Percentiles rank a stretch among this genome's conserved stretches.
Conservation (phyloP, 2,888 invertebrate species). For the Leptopterna dolabrata region DNA sequence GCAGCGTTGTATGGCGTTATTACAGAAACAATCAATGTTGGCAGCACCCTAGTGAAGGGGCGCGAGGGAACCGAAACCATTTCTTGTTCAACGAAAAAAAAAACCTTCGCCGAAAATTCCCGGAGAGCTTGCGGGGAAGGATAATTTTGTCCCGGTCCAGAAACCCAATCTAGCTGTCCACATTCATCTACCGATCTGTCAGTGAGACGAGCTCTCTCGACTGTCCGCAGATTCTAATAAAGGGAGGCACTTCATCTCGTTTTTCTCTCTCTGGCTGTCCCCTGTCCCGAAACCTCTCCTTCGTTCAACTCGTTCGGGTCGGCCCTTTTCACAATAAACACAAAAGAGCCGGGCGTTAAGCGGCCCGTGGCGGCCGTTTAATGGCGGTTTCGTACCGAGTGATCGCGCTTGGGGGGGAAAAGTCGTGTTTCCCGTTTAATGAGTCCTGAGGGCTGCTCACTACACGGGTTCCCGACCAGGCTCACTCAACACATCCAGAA, state of each 20-base stretch:
- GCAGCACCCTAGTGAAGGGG: neutral
- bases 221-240: conserved; percentile 16
- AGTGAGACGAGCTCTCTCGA: conserved; percentile 1
- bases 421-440: neutral
- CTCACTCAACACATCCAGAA: neutral
- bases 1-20: neutral
- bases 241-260: conserved; percentile 21
- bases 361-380: neutral
- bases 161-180: conserved; percentile 24
- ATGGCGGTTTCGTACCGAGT: neutral
- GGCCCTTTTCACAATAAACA: neutral
- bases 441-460: neutral
- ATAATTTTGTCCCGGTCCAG: conserved; percentile 5
- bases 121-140: neutral
- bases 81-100: neutral
- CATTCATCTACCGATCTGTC: conserved; percentile 19
- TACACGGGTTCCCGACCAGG: neutral
- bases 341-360: neutral
- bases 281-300: neutral
- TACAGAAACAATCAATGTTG: conserved; percentile 11
- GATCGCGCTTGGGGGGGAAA: neutral
- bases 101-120: neutral
- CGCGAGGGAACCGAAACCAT: neutral
- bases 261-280: neutral
- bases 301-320: neutral